A percentile compares a stretch with the other conserved stretches of the same genome.
Conservation (phyloP, 2,113 vertebrate species). For the Chaetorhynchus papuensis region DNA sequence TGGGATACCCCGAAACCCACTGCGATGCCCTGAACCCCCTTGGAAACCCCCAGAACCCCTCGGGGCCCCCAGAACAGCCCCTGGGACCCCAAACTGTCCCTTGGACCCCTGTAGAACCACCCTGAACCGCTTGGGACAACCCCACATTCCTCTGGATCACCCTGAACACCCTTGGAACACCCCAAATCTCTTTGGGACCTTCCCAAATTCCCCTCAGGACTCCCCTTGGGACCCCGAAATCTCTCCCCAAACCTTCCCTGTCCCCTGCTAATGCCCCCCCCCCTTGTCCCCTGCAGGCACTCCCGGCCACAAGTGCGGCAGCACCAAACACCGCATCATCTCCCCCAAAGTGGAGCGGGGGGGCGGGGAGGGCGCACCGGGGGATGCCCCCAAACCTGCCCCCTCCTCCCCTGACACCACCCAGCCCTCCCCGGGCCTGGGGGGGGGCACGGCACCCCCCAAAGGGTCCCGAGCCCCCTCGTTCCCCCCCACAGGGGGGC, state of each 20-base stretch:
- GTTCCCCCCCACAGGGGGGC: not conserved
- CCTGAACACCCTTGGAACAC: no score
- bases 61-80: not conserved
- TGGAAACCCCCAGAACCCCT: not conserved
- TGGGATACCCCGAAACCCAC: not conserved
- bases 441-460: not conserved
- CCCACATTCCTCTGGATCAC: not conserved
- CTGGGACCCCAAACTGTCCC: not conserved
- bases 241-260: no score
- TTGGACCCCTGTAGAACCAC: accelerated
- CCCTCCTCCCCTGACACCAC: not conserved
- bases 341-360: not conserved
- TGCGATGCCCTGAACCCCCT: accelerated
- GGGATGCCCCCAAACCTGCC: not conserved
- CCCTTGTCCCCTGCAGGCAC: not conserved
- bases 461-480: not conserved
- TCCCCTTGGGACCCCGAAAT: accelerated
- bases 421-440: not conserved
- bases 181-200: no score
- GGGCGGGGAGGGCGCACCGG: not conserved
- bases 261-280: not conserved
- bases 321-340: not conserved
- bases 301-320: not conserved
- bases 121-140: no score
- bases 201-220: not conserved